Evolutionary conservation across 2,113 vertebrate genomes (phyloP).

Genomic region (Macrotus californicus): DNA sequence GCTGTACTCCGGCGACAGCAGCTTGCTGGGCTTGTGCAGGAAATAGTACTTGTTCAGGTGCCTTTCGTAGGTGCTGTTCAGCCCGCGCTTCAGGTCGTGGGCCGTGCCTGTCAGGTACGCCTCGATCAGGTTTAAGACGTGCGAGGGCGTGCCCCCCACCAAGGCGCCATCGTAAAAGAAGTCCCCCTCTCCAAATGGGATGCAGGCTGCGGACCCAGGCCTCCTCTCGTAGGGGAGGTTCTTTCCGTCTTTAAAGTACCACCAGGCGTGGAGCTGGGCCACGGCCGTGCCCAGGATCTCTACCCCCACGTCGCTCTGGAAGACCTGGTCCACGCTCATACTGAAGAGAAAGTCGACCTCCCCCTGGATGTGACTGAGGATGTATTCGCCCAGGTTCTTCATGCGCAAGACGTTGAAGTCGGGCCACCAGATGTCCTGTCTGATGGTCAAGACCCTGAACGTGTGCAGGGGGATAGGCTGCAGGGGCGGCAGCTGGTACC

Average conservation of each 20-base stretch:
- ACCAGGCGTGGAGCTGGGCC: constrained; percentile 69
- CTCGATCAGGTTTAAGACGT: background rate
- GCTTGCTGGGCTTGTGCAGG: constrained; percentile 57
- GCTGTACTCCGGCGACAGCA: constrained; percentile 70
- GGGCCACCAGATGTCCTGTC: rapidly evolving
- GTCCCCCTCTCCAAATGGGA: constrained; percentile 46
- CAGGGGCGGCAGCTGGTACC: rapidly evolving
- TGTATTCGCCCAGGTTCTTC: background rate
- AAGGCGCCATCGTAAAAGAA: constrained; percentile 44
- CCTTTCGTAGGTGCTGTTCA: constrained; percentile 57
- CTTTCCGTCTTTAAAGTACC: background rate
- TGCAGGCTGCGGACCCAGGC: background rate
- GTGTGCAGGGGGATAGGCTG: background rate
- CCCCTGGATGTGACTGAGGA: background rate
- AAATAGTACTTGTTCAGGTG: constrained; percentile 73
- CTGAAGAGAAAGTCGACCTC: constrained; percentile 72
- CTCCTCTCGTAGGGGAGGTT: constrained; percentile 52
- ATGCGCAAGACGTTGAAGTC: constrained; percentile 28
- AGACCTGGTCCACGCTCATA: constrained; percentile 38
- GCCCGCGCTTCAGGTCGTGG: background rate
- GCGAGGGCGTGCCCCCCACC: constrained; percentile 37
- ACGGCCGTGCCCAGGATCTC: constrained; percentile 56
- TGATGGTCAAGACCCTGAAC: rapidly evolving
- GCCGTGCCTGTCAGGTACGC: rapidly evolving
- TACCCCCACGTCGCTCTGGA: constrained; percentile 20